These are phyloP conservation scores for Leptodactylus fallax DNA, from an alignment of 2,797 vertebrate species.

Conservation along the genomic window DNA sequence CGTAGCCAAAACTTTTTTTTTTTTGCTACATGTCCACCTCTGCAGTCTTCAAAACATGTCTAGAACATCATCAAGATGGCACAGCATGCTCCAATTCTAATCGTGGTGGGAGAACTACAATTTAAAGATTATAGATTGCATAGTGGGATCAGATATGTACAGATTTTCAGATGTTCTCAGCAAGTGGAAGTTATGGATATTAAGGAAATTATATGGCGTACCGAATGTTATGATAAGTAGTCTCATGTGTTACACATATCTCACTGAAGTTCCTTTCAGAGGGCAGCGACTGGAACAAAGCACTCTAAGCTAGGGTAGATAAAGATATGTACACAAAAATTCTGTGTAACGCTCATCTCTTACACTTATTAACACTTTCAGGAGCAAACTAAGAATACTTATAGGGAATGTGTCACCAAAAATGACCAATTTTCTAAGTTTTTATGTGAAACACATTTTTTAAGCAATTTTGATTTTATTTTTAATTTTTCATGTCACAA, in stretches of 20 bases:
- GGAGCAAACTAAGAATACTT: background rate
- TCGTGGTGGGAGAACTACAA: background rate
- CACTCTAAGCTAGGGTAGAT: background rate
- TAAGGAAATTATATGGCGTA: slow-evolving; percentile 12
- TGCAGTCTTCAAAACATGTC: background rate
- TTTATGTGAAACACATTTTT: too few species aligned
- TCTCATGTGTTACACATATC: background rate
- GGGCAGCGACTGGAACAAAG: background rate
- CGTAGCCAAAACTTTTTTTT: background rate
- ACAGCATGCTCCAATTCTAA: background rate
- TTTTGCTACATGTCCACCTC: background rate
- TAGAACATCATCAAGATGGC: background rate
- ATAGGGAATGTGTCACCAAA: background rate
- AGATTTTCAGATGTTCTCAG: slow-evolving; percentile 15
- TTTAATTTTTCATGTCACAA: too few species aligned
- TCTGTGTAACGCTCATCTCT: background rate
- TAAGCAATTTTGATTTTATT: too few species aligned
- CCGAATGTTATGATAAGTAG: slow-evolving; percentile 16
- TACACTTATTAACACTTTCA: background rate
- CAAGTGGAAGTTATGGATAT: slow-evolving; percentile 17
- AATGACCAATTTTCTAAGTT: too few species aligned
- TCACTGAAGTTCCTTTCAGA: background rate
- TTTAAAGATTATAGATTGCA: background rate
- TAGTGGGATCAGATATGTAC: slow-evolving; percentile 10
- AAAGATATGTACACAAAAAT: background rate